Evolutionary conservation across 2,113 vertebrate genomes (phyloP).

Genomic region (Oryctolagus cuniculus): mOryCun1.1 NC_091432.1:20060501-20061000

Average conservation of each 20-base stretch:
- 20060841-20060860: not conserved
- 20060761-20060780: not conserved
- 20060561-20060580: not conserved
- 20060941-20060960: accelerated
- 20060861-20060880: accelerated
- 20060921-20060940: not conserved
- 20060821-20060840: not conserved
- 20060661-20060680: not conserved
- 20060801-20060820: not conserved
- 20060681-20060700: not conserved
- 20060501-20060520: not conserved
- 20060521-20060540: not conserved
- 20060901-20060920: too few relatives aligned
- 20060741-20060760: not conserved
- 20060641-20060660: not conserved
- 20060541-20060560: not conserved
- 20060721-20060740: not conserved
- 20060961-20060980: not conserved
- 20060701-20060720: not conserved
- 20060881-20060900: not conserved
- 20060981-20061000: not conserved
- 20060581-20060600: not conserved
- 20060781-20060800: not conserved
- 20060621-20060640: accelerated
- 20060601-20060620: not conserved